Conservation (phyloP, 2,113 vertebrate genomes). For the Seriola quinqueradiata region DNA sequence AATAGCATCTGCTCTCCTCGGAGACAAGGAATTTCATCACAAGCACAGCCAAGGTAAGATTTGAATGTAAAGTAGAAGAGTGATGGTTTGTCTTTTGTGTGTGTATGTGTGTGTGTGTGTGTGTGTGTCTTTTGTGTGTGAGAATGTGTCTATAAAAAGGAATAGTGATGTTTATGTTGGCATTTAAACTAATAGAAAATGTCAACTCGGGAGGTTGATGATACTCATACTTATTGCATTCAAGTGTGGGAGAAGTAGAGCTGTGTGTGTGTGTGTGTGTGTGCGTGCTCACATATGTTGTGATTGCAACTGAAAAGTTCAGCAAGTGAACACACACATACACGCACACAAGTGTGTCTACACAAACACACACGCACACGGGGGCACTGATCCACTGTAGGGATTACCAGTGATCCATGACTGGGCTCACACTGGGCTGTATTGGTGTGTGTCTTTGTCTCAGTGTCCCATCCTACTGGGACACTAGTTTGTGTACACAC, state of each 20-base stretch:
- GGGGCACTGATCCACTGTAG: constrained; percentile 56
- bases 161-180: constrained; percentile 66
- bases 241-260: constrained; percentile 18
- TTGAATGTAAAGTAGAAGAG: constrained; percentile 76
- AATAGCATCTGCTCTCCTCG: constrained; percentile 77
- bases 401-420: constrained; percentile 65
- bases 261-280: neutral
- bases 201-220: constrained; percentile 61
- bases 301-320: constrained; percentile 41
- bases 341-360: constrained; percentile 34
- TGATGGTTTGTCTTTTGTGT: constrained; percentile 36
- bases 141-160: constrained; percentile 53
- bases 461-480: constrained; percentile 57
- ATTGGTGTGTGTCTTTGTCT: constrained; percentile 61
- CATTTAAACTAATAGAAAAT: constrained; percentile 68
- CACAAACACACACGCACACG: constrained; percentile 36
- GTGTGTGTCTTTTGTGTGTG: constrained; percentile 3
- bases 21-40: constrained; percentile 79
- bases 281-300: constrained; percentile 2
- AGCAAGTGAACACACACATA: constrained; percentile 23
- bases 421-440: constrained; percentile 59
- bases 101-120: neutral
- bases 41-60: constrained; percentile 73
- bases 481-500: constrained; percentile 25
- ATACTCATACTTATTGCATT: constrained; percentile 27